Evolutionary conservation across 2,113 vertebrate genomes (phyloP).

Genomic region (Neolamprologus kungweensis): DNA sequence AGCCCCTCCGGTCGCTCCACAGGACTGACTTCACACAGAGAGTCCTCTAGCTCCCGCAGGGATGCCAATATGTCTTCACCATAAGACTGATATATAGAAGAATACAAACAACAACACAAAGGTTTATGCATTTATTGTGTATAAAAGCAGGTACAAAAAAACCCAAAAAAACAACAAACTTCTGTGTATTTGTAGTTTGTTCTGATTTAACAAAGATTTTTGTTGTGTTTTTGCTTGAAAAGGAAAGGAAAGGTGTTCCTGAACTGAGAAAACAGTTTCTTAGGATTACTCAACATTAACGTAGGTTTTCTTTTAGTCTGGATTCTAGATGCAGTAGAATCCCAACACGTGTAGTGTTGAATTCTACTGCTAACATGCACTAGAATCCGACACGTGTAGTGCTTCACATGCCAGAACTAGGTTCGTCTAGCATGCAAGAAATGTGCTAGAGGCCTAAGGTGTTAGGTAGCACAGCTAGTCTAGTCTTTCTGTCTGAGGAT

Average conservation of each 20-base stretch:
- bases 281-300: background rate
- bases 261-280: background rate
- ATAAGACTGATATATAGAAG: background rate
- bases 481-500: background rate
- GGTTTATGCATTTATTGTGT: background rate
- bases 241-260: background rate
- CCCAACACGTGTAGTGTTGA: background rate
- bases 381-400: background rate
- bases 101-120: background rate
- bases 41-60: conserved; percentile 81
- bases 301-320: background rate
- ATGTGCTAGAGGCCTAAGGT: background rate
- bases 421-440: background rate
- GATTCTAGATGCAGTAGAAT: background rate
- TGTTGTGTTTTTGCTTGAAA: background rate
- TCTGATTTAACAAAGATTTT: background rate
- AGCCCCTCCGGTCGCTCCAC: conserved; percentile 74
- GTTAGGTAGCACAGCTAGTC: background rate
- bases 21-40: conserved; percentile 71
- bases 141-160: background rate
- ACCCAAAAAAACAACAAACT: background rate
- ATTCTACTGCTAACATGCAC: background rate
- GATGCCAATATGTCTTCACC: conserved; percentile 86
- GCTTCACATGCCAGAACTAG: background rate
- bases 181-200: too few relatives aligned